Evolutionary conservation across 2,113 vertebrate species (phyloP).

Genomic region (Apteryx mantelli): DNA sequence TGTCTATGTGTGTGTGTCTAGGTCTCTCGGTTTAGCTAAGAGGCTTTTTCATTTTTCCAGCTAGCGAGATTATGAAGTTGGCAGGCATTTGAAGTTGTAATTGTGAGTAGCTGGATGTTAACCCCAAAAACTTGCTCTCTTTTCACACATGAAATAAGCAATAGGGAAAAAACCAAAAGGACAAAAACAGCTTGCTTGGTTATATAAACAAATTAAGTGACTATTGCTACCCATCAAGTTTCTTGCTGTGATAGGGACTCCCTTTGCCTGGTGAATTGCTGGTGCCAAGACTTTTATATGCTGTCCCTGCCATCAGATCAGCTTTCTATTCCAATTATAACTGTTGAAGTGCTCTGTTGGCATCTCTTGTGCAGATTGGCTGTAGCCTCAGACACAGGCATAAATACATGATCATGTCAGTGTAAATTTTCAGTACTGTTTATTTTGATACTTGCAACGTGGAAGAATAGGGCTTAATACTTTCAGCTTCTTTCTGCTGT

Average conservation of each 20-base stretch:
- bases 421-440: constrained; percentile 15
- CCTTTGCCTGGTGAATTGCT: not conserved
- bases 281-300: constrained; percentile 12
- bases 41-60: not conserved
- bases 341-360: not conserved
- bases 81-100: not conserved
- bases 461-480: constrained; percentile 16
- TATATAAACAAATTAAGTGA: constrained; percentile 35
- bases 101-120: constrained; percentile 13
- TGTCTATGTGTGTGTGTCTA: not conserved
- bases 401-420: not conserved
- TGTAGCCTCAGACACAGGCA: not conserved
- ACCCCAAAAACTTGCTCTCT: constrained; percentile 30
- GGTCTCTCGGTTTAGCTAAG: not conserved
- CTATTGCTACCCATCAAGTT: not conserved
- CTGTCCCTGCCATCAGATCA: not conserved
- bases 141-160: not conserved
- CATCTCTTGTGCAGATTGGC: not conserved
- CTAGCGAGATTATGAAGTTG: not conserved
- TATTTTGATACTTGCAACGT: not conserved
- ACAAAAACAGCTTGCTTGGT: not conserved
- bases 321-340: constrained; percentile 34
- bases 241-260: not conserved
- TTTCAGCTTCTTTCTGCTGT: constrained; percentile 28
- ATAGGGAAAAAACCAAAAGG: not conserved